Evolutionary conservation across 2,888 invertebrate genomes (phyloP), one percentile per base, ranked within the genome.

Genomic region (Oeneis ivallda): DNA sequence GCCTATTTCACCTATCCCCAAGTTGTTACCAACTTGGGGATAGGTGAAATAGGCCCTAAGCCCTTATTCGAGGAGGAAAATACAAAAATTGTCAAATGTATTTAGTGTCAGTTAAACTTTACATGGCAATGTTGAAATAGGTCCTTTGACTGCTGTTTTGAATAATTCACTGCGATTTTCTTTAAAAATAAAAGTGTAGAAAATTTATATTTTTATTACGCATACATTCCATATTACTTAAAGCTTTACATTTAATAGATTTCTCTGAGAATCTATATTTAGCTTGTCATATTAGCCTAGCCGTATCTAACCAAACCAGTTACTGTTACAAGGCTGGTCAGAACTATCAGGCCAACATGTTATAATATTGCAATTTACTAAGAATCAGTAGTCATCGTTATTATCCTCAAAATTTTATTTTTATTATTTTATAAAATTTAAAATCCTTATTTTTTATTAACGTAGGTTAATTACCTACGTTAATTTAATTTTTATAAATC

Each of bases 201-300:
- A 26, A 26, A 26, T 26, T 5, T 32, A 50, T 19, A 50, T 50
- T 50, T 19, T 32, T 50, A 50, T 32, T 32, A 50, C 26, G 13
- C 50, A 32, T 11, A 34, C 34, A 53, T 15, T 53, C 4, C 26
- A 15, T 32, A 34, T 13, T 53, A 37, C 1, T 53, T 10, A 37
- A 17, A 39, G 37, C 6, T 54, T 37, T 8, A 54, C 17, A 19
- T 47, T 10, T 19, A 49, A 13, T 49, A 39, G 15, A 39, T 54
- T 54, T 53, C 17, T 54, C 54, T 54, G 9, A 11, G 37, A 54
- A 54, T 37, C 39, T 54, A 39, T 39, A 54, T 54, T 54, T 54
- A 54, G 11, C 54, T 39, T 11, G 10, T 39, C 17, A 39, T 11
- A 39, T 54, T 39, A 39, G 54, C 17, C 13, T 54, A 54, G 54